phyloP scores from a whole-genome alignment of 2,797 vertebrate genomes.

The Meda fulgida region DNA sequence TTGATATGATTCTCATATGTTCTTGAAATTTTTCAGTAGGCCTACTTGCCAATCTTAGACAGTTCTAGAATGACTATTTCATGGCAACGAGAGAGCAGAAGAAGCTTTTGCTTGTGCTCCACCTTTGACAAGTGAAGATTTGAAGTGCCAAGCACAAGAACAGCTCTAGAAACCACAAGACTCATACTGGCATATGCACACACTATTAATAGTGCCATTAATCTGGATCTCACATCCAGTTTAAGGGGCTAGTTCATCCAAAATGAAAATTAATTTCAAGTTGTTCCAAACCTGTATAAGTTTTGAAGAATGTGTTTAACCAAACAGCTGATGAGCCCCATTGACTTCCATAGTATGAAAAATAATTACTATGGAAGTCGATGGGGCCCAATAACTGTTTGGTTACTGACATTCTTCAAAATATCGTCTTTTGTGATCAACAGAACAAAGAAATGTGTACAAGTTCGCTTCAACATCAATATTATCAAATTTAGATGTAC shows the following conservation, averaged over 20 bases:
- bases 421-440: background rate
- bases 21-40: background rate
- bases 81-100: constrained; percentile 18
- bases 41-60: background rate
- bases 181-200: background rate
- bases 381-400: too few relatives aligned
- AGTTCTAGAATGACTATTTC: constrained; percentile 23
- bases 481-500: background rate
- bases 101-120: constrained; percentile 14
- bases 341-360: too few relatives aligned
- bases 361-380: too few relatives aligned
- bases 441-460: background rate
- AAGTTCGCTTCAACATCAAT: background rate
- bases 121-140: constrained; percentile 19
- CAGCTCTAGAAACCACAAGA: background rate
- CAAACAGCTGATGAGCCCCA: background rate
- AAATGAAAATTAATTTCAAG: background rate
- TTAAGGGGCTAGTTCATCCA: background rate
- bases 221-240: background rate
- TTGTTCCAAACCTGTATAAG: background rate
- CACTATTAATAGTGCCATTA: background rate
- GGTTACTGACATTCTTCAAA: background rate
- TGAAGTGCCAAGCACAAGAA: constrained; percentile 10
- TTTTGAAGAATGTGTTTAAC: background rate
- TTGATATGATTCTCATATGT: constrained; percentile 8